phyloP scores from a whole-genome alignment of 1,140 invertebrate genomes.

The Globodera ellingtonae region DNA sequence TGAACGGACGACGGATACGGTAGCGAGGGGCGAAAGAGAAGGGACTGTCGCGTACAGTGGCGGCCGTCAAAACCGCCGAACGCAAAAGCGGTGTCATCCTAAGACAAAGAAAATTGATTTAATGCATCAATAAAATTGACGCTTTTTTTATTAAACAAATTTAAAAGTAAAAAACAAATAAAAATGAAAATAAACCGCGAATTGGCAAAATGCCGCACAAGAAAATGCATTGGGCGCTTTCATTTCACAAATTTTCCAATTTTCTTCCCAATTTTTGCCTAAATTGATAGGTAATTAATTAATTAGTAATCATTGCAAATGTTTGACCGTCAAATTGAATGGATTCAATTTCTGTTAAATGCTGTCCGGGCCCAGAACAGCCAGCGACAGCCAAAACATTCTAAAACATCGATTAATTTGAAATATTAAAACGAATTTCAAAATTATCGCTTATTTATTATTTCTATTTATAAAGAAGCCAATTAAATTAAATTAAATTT shows the following conservation, averaged over 20 bases:
- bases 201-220: slow-evolving; percentile 6
- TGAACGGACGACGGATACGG: background rate
- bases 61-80: slow-evolving; percentile 7
- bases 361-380: background rate
- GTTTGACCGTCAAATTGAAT: background rate
- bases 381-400: background rate
- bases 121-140: background rate
- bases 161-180: background rate
- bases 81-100: slow-evolving; percentile 7
- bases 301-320: background rate
- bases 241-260: background rate
- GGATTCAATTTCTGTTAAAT: background rate
- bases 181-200: background rate
- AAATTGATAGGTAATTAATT: background rate
- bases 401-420: background rate
- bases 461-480: background rate
- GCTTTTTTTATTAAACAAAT: background rate
- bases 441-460: too few species aligned
- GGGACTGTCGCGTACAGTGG: background rate
- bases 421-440: background rate
- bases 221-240: background rate
- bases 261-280: background rate
- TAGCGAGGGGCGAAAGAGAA: background rate
- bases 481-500: background rate
- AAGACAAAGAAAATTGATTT: background rate